Conservation (phyloP, 2,888 invertebrate genomes). For the Acronicta leporina region DNA sequence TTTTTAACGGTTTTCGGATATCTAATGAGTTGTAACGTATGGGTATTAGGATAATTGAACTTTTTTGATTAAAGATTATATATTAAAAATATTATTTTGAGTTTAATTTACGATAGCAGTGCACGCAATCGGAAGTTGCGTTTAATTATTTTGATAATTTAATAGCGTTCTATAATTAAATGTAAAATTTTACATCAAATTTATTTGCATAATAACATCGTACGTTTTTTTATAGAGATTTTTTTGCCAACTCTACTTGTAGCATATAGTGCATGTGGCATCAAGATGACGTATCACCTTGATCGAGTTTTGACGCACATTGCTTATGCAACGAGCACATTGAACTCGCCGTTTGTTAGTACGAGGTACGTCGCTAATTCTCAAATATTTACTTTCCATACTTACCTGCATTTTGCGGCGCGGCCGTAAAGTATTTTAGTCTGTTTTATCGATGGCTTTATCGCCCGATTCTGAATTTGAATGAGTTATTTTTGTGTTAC, state of each 20-base stretch:
- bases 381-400: slow-evolving; percentile 76
- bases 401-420: slow-evolving; percentile 63
- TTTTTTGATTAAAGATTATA: slow-evolving; percentile 4
- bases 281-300: slow-evolving; percentile 74
- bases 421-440: slow-evolving; percentile 50
- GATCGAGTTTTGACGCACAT: slow-evolving; percentile 81
- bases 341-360: slow-evolving; percentile 66
- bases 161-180: background rate
- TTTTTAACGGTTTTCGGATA: slow-evolving; percentile 51
- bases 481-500: slow-evolving; percentile 31
- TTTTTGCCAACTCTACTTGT: slow-evolving; percentile 1
- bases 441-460: slow-evolving; percentile 49
- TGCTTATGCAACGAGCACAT: slow-evolving; percentile 80
- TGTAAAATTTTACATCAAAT: background rate
- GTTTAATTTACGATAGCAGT: slow-evolving; percentile 22
- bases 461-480: slow-evolving; percentile 34
- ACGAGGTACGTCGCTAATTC: slow-evolving; percentile 63
- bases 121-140: slow-evolving; percentile 23
- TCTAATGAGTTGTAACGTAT: slow-evolving; percentile 71
- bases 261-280: slow-evolving; percentile 26
- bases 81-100: slow-evolving; percentile 12
- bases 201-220: no score
- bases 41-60: slow-evolving; percentile 44
- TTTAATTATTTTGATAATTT: background rate
- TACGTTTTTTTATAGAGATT: no score